Conservation (phyloP, 1,140 invertebrate species). For the Idris sp. region DNA sequence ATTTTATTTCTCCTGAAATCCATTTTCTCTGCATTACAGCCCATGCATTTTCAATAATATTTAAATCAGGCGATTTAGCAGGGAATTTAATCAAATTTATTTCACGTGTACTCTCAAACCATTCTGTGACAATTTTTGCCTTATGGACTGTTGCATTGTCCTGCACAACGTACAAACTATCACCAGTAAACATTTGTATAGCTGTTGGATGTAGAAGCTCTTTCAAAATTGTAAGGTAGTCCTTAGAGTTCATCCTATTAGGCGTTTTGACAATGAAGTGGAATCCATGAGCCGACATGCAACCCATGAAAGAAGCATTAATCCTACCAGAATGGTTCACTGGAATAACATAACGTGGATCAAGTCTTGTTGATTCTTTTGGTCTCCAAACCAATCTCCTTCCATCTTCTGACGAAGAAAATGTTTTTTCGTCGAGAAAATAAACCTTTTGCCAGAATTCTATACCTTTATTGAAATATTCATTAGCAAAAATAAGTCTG, state of each 20-base stretch:
- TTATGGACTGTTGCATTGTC: conserved; percentile 8
- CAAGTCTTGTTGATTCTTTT: not conserved
- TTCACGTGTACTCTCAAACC: not conserved
- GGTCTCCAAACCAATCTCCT: conserved; percentile 3
- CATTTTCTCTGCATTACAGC: conserved; percentile 12
- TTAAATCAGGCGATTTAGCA: conserved; percentile 8
- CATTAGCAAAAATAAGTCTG: no score
- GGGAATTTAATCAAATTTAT: not conserved
- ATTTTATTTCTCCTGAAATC: not conserved
- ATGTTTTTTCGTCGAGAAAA: conserved; percentile 9
- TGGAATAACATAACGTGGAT: conserved; percentile 8
- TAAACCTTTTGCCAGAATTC: no score
- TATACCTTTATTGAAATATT: no score
- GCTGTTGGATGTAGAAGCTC: not conserved
- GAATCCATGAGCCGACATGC: conserved; percentile 1
- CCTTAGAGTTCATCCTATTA: not conserved
- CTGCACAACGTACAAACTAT: not conserved
- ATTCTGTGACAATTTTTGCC: conserved; percentile 1
- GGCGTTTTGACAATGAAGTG: conserved; percentile 1
- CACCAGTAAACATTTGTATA: not conserved
- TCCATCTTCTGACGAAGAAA: conserved; percentile 14
- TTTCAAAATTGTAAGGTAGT: conserved; percentile 2
- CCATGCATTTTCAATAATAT: conserved; percentile 25
- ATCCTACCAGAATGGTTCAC: conserved; percentile 7
- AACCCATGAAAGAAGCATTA: conserved; percentile 2